Evolutionary conservation across 2,888 invertebrate genomes (phyloP).

Genomic region (Limnephilus rhombicus): DNA sequence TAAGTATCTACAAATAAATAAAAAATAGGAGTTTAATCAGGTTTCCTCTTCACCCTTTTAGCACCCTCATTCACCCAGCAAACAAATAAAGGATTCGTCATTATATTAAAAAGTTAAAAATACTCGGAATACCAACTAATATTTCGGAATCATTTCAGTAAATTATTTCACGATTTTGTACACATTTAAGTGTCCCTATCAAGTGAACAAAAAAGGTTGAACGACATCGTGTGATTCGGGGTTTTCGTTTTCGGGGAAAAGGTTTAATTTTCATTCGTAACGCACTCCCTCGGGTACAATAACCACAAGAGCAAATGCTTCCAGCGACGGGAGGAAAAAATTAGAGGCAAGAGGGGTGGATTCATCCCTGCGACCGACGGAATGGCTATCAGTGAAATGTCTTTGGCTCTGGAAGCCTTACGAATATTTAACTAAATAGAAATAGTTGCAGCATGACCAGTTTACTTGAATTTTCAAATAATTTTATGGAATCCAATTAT

Average conservation of each 20-base stretch:
- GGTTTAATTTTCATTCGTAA: slow-evolving; percentile 64
- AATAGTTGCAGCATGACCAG: neutral
- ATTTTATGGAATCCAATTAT: neutral
- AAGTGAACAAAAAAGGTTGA: slow-evolving; percentile 16
- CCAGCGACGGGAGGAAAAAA: slow-evolving; percentile 41
- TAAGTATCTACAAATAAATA: too few species aligned
- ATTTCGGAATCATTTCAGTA: neutral
- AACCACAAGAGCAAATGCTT: slow-evolving; percentile 54
- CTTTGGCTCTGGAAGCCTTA: neutral
- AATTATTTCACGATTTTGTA: slow-evolving; percentile 21
- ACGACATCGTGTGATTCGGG: slow-evolving; percentile 32
- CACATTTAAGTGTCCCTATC: slow-evolving; percentile 19
- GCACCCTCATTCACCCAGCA: neutral
- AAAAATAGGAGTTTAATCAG: neutral
- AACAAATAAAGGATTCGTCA: neutral
- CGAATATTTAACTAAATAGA: slow-evolving; percentile 19
- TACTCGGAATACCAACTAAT: neutral
- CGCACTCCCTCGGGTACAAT: slow-evolving; percentile 61
- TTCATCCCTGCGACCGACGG: neutral
- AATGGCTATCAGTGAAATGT: slow-evolving; percentile 31
- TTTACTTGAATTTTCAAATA: neutral
- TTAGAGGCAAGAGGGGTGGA: slow-evolving; percentile 20
- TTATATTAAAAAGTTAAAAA: neutral
- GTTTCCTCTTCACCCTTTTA: neutral
- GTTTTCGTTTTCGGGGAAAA: slow-evolving; percentile 47